Percentiles rank a stretch among this genome's conserved stretches.
These are phyloP conservation scores for Lordiphosa mommai DNA, from an alignment of 1,140 invertebrate genomes.

Conservation along the genomic window DNA sequence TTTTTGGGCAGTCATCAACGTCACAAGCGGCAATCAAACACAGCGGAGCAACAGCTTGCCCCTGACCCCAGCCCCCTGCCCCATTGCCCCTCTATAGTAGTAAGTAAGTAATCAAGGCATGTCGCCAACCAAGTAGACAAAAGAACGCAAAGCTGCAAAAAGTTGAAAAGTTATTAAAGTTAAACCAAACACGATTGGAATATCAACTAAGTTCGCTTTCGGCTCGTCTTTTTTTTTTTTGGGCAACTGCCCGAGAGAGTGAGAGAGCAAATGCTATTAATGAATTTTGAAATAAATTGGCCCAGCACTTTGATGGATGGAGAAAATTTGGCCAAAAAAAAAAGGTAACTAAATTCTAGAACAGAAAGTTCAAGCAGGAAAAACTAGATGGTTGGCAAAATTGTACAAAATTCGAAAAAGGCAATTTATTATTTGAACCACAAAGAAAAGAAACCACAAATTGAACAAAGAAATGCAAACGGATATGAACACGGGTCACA, in stretches of 20 bases:
- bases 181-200: conserved; percentile 67
- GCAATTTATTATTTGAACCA: no score
- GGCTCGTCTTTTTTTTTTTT: no score
- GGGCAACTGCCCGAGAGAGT: no score
- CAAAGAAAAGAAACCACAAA: no score
- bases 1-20: conserved; percentile 47
- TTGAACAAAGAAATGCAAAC: no score
- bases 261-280: neutral
- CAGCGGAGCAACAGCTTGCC: neutral
- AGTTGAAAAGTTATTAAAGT: conserved; percentile 76
- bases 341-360: neutral
- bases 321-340: neutral
- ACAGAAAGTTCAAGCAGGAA: no score
- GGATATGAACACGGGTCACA: no score
- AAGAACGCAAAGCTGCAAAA: conserved; percentile 45
- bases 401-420: no score
- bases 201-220: conserved; percentile 50
- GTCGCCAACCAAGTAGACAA: conserved; percentile 48
- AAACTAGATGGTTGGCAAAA: no score
- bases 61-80: no score
- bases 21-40: conserved; percentile 58
- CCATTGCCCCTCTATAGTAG: conserved; percentile 15
- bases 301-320: conserved; percentile 16
- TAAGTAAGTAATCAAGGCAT: conserved; percentile 64
- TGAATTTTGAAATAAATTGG: conserved; percentile 14